These are phyloP conservation scores for Drosophila aff. DNA, from an alignment of 1,140 invertebrate genomes.

Conservation along the genomic window DNA sequence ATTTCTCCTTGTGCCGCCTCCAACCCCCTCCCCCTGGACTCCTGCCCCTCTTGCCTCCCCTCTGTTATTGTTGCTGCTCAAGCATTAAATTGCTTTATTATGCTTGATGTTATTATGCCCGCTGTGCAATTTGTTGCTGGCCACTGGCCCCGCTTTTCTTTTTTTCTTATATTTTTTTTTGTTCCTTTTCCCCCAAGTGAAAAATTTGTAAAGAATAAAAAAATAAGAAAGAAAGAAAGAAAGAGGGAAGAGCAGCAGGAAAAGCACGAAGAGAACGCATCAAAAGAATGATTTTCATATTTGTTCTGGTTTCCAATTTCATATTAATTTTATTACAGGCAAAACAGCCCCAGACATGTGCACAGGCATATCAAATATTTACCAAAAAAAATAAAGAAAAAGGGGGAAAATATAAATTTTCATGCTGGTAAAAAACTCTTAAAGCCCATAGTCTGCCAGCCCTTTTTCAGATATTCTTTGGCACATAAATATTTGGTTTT, in stretches of 20 bases:
- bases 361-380: slow-evolving; percentile 23
- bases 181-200: slow-evolving; percentile 7
- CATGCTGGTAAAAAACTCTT: not conserved
- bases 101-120: slow-evolving; percentile 73
- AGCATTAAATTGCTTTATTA: slow-evolving; percentile 80
- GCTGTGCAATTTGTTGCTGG: slow-evolving; percentile 67
- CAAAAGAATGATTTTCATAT: slow-evolving; percentile 45
- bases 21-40: no score
- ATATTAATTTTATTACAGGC: slow-evolving; percentile 37
- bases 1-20: not conserved
- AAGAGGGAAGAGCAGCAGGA: not conserved
- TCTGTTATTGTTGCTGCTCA: slow-evolving; percentile 44
- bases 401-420: not conserved
- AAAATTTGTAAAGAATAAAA: slow-evolving; percentile 46
- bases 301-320: slow-evolving; percentile 41
- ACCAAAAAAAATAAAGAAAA: not conserved
- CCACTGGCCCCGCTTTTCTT: slow-evolving; percentile 21
- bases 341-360: slow-evolving; percentile 10
- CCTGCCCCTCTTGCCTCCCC: not conserved
- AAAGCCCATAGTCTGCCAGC: not conserved
- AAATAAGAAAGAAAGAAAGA: not conserved
- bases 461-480: not conserved
- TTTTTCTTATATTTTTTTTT: not conserved
- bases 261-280: slow-evolving; percentile 15
- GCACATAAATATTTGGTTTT: not conserved